Base-by-base conservation (phyloP, 2,113 vertebrate species). In the Sialia sialis region DNA sequence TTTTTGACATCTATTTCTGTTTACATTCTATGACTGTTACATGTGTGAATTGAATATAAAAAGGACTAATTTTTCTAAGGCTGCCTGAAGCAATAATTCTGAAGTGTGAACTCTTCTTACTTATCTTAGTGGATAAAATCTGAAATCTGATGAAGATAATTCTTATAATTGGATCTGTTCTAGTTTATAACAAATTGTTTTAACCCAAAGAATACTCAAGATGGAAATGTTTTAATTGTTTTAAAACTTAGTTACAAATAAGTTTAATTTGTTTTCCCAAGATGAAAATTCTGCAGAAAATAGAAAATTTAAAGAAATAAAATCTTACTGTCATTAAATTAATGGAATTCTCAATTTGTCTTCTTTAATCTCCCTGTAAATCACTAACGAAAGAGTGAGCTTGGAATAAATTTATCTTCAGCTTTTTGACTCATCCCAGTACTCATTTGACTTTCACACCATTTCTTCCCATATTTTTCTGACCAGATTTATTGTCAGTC, bases 81-180 rank as follows among this genome's bases (percentile, higher is more conserved):
- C 63, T 59, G 88, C 85, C 92, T 73, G 55, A 90, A 90, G 90
- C 90, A 77, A 46, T 79, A 80, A 76, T 94, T 89, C 51, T 29
- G 23, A 69, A 91, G 78, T 58, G 66, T 83, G 82, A 93, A 43
- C 62, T 87, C 2, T 76, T 84, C 39, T 81, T 90, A 16, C 59
- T 83, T 89, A 89, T 75, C 76, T 90, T n/a, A n/a, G 58, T 80
- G 21, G 36, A 91, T 83, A 51, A 82, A 89, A 84, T 93, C 83
- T 87, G 80, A 84, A 94, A 79, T 89, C 11, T 67, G 60, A 74
- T 73, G 62, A 87, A 81, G 60, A 70, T 89, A 89, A 74, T 94
- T 87, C 82, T 93, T 93, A 32, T 72, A 87, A 87, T 83, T 85
- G 49, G 55, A 66, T 79, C 55, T 73, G 26, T 60, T 46, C 29